Evolutionary conservation across 2,888 invertebrate species (phyloP).

Genomic region (Amiota minor): DNA sequence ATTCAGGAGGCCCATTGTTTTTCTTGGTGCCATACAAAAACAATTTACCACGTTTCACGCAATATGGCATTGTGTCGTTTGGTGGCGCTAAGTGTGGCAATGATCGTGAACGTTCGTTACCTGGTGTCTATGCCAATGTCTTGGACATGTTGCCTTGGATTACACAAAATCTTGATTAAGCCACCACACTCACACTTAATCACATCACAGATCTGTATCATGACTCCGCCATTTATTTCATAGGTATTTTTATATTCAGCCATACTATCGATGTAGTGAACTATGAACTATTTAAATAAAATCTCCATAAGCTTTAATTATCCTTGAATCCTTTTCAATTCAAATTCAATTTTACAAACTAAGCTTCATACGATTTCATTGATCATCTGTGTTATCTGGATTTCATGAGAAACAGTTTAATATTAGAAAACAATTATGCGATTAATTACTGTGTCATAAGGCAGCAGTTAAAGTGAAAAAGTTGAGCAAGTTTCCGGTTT

Average conservation of each 20-base stretch:
- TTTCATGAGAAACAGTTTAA: too few relatives aligned
- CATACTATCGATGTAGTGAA: neutral
- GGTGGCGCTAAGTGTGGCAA: conserved; percentile 76
- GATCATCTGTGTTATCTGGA: too few relatives aligned
- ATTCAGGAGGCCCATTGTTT: conserved; percentile 67
- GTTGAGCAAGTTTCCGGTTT: too few relatives aligned
- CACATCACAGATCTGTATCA: too few relatives aligned
- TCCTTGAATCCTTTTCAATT: neutral
- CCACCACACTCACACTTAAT: neutral
- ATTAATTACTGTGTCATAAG: too few relatives aligned
- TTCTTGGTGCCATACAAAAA: conserved; percentile 49
- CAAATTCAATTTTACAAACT: neutral
- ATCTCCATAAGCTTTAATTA: neutral
- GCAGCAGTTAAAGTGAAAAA: too few relatives aligned
- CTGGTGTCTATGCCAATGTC: conserved; percentile 77
- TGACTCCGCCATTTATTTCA: too few relatives aligned
- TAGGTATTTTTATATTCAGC: neutral
- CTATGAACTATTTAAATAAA: neutral
- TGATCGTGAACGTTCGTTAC: conserved; percentile 73
- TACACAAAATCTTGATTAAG: conserved; percentile 60
- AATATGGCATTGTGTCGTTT: conserved; percentile 78
- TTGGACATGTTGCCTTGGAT: conserved; percentile 77
- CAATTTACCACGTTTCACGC: conserved; percentile 53
- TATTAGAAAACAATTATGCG: too few relatives aligned
- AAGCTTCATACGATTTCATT: too few relatives aligned